Conservation (phyloP, 35 echinoderm and acorn worm genomes). For the Lytechinus pictus region DNA sequence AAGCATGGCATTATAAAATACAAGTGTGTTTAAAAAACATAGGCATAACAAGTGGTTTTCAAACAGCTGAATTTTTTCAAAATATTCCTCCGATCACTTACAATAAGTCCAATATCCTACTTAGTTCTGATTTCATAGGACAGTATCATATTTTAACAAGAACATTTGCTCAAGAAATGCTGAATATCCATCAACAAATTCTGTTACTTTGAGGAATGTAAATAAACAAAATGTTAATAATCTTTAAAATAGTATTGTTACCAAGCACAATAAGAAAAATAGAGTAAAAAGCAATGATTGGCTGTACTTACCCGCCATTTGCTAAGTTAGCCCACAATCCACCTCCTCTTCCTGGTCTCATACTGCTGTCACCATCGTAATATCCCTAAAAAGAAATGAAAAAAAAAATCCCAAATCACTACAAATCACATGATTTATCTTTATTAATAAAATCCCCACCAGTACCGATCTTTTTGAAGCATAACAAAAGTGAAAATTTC, state of each 20-base stretch:
- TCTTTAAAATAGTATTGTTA: neutral
- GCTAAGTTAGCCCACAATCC: slow-evolving; percentile 74
- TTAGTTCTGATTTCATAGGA: neutral
- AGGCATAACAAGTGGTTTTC: neutral
- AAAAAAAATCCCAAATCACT: neutral
- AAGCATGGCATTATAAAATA: neutral
- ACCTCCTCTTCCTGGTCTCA: slow-evolving; percentile 4
- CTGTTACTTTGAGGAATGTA: neutral
- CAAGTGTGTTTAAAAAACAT: neutral
- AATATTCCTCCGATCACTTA: neutral
- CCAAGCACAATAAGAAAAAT: neutral
- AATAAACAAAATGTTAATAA: neutral
- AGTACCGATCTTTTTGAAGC: too few relatives aligned
- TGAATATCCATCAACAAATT: neutral
- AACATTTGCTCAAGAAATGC: neutral
- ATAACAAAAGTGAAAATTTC: too few relatives aligned
- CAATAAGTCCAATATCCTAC: neutral
- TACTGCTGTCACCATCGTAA: slow-evolving; percentile 58
- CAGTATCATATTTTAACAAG: neutral
- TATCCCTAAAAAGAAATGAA: slow-evolving; percentile 34
- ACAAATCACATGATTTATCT: neutral
- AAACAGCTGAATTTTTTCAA: neutral
- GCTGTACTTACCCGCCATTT: slow-evolving; percentile 79
- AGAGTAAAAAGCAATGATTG: neutral
- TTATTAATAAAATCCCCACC: too few relatives aligned